phyloP scores from a whole-genome alignment of 2,888 invertebrate genomes.

The Adelognathus sp. region DNA sequence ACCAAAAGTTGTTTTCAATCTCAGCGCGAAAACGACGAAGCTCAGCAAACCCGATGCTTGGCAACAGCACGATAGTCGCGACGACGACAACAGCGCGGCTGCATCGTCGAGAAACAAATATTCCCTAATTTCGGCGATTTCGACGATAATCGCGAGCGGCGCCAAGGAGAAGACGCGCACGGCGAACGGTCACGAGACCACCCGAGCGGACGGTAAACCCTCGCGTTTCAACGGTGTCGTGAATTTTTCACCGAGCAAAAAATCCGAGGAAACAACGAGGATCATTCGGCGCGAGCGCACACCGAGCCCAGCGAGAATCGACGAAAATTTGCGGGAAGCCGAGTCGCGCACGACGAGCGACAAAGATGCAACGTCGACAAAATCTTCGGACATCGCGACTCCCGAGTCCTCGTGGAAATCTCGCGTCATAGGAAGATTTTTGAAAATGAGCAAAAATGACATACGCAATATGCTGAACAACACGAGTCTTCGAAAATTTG shows the following conservation, averaged over 20 bases:
- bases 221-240: neutral
- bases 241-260: constrained; percentile 11
- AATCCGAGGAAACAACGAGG: neutral
- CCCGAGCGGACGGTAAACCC: constrained; percentile 2
- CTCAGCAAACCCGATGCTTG: constrained; percentile 67
- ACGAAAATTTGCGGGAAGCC: neutral
- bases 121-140: neutral
- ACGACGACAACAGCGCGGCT: no score
- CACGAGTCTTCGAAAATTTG: constrained; percentile 77
- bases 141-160: no score
- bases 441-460: constrained; percentile 79
- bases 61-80: constrained; percentile 45
- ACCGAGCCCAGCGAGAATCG: constrained; percentile 4
- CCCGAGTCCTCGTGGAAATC: constrained; percentile 74
- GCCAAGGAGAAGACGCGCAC: neutral
- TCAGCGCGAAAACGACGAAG: constrained; percentile 67
- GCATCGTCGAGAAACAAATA: no score
- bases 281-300: neutral
- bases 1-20: constrained; percentile 72
- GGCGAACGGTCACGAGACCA: constrained; percentile 20
- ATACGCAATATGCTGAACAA: constrained; percentile 79
- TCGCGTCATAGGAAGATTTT: constrained; percentile 75
- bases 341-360: neutral
- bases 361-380: constrained; percentile 34
- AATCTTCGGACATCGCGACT: constrained; percentile 29